A percentile compares a stretch with the other conserved stretches of the same genome.
Conservation (phyloP, 2,113 vertebrate species). For the Sapayoa aenigma region DNA sequence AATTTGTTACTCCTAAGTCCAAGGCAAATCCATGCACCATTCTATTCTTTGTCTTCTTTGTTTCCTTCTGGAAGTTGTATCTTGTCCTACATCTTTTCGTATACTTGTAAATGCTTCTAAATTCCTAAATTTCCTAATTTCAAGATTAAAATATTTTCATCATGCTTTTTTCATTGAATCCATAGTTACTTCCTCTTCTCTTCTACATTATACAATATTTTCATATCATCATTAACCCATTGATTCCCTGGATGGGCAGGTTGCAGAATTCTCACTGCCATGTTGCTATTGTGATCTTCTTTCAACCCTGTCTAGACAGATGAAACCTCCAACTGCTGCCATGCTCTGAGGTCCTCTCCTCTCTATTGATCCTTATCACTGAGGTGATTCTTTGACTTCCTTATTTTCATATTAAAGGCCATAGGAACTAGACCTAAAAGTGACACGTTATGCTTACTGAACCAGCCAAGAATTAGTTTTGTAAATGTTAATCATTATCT, state of each 20-base stretch:
- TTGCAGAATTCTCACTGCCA: neutral
- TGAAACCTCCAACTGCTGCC: neutral
- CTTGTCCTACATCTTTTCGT: neutral
- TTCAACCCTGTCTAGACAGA: neutral
- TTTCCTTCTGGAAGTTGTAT: neutral
- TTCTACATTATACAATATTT: neutral
- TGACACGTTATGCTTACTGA: neutral
- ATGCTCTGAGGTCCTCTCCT: neutral
- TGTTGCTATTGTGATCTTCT: neutral
- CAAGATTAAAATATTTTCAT: neutral
- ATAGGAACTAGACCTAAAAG: neutral
- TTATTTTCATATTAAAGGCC: neutral
- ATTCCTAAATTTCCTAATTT: neutral
- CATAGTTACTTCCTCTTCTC: neutral
- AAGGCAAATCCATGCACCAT: neutral
- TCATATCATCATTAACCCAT: neutral
- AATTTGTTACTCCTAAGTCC: neutral
- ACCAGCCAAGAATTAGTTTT: neutral
- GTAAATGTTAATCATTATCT: neutral
- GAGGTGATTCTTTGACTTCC: neutral
- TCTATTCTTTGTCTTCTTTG: neutral
- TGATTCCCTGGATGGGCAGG: neutral
- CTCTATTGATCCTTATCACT: neutral
- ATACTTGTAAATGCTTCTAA: neutral
- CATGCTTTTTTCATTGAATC: neutral